Evolutionary conservation across 2,888 invertebrate genomes (phyloP).

Genomic region (Anoncus sp.): DNA sequence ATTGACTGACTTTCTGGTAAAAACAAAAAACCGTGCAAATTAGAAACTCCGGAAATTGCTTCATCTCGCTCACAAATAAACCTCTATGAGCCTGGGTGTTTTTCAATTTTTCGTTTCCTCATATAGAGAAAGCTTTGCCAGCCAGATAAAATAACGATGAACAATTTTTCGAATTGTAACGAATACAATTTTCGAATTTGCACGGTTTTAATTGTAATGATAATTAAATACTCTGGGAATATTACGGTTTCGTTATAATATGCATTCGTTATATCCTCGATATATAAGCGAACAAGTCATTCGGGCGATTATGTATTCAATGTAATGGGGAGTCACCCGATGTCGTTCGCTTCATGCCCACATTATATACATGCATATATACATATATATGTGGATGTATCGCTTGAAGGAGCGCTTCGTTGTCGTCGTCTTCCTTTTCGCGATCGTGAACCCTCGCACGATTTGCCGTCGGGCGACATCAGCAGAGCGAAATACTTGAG

Average conservation of each 20-base stretch:
- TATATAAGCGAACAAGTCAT: neutral
- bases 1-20: neutral
- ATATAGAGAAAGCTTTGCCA: too few species aligned
- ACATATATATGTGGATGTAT: constrained; percentile 20
- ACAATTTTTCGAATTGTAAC: too few species aligned
- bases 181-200: too few species aligned
- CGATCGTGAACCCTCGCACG: constrained; percentile 59
- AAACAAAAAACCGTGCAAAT: too few species aligned
- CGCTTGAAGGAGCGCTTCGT: constrained; percentile 45
- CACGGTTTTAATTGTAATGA: too few species aligned
- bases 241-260: neutral
- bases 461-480: constrained; percentile 70
- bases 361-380: constrained; percentile 13
- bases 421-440: constrained; percentile 52
- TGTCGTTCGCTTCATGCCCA: constrained; percentile 3
- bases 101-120: too few species aligned
- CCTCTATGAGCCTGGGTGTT: too few species aligned
- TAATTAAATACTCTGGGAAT: too few species aligned
- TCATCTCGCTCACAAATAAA: too few species aligned
- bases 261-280: neutral
- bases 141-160: too few species aligned
- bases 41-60: too few species aligned
- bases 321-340: constrained; percentile 72
- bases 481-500: constrained; percentile 49
- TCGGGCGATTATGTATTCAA: constrained; percentile 41